Base-by-base conservation (phyloP, 2,888 invertebrate genomes). In the Eupithecia dodoneata region DNA sequence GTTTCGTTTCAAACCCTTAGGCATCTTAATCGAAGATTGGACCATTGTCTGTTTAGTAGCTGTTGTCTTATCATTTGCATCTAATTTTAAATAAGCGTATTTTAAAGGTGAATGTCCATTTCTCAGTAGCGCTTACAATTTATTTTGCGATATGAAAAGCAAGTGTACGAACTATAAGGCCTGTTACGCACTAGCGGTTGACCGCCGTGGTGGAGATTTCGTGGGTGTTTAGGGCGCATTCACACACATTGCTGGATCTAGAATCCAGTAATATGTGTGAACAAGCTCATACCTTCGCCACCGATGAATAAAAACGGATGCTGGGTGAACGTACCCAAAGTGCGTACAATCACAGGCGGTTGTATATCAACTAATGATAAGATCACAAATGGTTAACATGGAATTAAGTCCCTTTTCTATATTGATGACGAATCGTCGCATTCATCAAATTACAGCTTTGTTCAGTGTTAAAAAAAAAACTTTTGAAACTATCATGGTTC, bases 61-160 rank as follows among this genome's bases (percentile, higher is more conserved):
- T 82, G 83, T 87, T 73, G 59, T 84, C 83, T 84, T 83, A 81
- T 87, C 87, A 83, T 83, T 89, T 88, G 85, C 84, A 87, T 89
- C 87, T 74, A 55, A 74, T 77, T 75, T 75, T 63, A 49, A 70
- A 41, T 71, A 71, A 75, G 70, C 55, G n/a, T 65, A 15, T 75
- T 69, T 41, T 72, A 42, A 69, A 63, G 71, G 65, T 30, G 49
- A 67, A 42, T n/a, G n/a, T 45, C 4, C 7, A 42, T 66, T 12
- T 12, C 63, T 63, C 63, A 63, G 12, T 30, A 30, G 30, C 30
- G 18, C 18, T 30, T 12, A 10, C 30, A 30, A 59, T 3, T 63
- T 63, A 12, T 10, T 12, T 63, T 63, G 30, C 4, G 12, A 30
- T 63, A 30, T 18, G 1, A 12, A 12, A 30, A 63, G 18, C 59